Base-by-base conservation (phyloP, 2,888 invertebrate genomes). In the Cybosia mesomella region DNA sequence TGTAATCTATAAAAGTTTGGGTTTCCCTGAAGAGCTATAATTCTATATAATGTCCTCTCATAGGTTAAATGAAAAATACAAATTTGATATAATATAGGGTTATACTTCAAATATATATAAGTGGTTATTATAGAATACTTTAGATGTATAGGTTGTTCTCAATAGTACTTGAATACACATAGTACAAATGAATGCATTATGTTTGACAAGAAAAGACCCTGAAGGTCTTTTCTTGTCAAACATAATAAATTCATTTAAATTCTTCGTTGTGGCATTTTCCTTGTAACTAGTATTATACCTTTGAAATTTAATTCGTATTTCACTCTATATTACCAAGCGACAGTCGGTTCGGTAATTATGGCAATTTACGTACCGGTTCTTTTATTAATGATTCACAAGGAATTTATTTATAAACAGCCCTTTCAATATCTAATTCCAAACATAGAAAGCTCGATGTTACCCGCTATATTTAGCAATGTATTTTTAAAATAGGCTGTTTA, bases 1-100 rank as follows among this genome's bases (percentile, higher is more conserved):
- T 67, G 28, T 55, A 61, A 64, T 61, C 65, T 65, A 62, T 68
- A 57, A 15, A 24, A 55, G 15, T 58, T 39, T 24, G 39, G 59
- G 22, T 34, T 18, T 59, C 36, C 39, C 59, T 18, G 18, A 24
- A 24, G 18, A 24, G 59, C 24, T 39, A 24, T 59, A 24, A 59
- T 24, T 59, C 21, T 39, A 59, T 18, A 24, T 59, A 24, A 39
- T 24, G 22, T 24, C 24, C 22, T 18, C 18, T 24, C 15, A 24
- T 21, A 18, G 15, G 39, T 39, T 24, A 18, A 59, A 59, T 39
- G 18, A 24, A 22, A 59, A 59, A 39, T 59, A 59, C 3, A 39
- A 59, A 39, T 39, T 39, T 59, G 22, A 18, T 15, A 36, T n/a
- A n/a, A n/a, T 22, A 49, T 49, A 49, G 4, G 18, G 49, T 49